Evolutionary conservation across 2,888 invertebrate species (phyloP).

Genomic region (Athetis lepigone): DNA sequence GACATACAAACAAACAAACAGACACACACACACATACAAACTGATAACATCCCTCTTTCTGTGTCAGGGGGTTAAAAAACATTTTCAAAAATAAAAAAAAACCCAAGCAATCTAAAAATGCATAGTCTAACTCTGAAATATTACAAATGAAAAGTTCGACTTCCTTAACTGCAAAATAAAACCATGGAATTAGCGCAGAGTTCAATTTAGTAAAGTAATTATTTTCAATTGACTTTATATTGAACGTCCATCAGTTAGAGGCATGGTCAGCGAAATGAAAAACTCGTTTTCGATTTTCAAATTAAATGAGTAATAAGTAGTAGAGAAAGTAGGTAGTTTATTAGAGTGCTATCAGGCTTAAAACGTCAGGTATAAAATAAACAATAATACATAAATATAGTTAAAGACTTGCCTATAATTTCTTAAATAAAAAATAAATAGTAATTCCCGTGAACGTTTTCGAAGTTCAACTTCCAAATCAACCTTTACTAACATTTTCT

Average conservation of each 20-base stretch:
- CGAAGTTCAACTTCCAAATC: constrained; percentile 2
- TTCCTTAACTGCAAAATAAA: not conserved
- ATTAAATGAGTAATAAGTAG: constrained; percentile 12
- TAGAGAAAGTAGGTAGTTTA: constrained; percentile 44
- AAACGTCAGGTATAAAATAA: constrained; percentile 43
- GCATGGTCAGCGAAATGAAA: constrained; percentile 3
- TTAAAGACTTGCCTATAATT: constrained; percentile 36
- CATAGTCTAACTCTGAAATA: no score
- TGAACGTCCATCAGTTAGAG: constrained; percentile 12
- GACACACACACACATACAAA: no score
- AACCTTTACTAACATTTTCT: not conserved
- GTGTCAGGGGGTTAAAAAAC: no score
- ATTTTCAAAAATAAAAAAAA: no score
- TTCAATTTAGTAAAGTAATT: constrained; percentile 16
- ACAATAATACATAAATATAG: constrained; percentile 59
- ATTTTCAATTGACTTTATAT: constrained; percentile 7
- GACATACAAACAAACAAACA: no score
- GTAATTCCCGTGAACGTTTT: constrained; percentile 17
- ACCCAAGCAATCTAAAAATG: no score
- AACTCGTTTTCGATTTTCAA: not conserved
- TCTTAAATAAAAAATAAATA: constrained; percentile 39
- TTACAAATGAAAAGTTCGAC: not conserved
- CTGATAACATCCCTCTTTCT: no score
- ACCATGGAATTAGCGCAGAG: not conserved
- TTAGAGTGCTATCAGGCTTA: constrained; percentile 23